phyloP scores from a whole-genome alignment of 2,797 vertebrate species.

The Silurus aristotelis region DNA sequence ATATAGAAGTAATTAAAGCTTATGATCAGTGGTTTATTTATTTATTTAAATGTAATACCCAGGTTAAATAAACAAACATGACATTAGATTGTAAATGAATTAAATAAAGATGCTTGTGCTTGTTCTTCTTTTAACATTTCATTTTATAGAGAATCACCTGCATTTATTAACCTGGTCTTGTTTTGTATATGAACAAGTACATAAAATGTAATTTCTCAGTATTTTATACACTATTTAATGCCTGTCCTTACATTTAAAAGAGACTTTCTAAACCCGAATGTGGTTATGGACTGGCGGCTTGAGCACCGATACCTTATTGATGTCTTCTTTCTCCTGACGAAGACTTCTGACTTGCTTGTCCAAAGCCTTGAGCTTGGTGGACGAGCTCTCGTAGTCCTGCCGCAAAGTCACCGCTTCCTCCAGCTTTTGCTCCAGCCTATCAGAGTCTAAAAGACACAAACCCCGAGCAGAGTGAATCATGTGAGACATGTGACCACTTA shows the following conservation, averaged over 20 bases:
- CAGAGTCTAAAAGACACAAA: conserved; percentile 77
- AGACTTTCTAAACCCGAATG: not conserved
- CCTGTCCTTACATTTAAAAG: not conserved
- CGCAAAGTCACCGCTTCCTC: conserved; percentile 85
- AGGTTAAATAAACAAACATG: not conserved
- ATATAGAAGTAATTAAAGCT: not conserved
- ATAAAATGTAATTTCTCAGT: not conserved
- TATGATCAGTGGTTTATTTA: not conserved
- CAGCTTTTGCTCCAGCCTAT: conserved; percentile 86
- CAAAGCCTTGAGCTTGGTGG: conserved; percentile 83
- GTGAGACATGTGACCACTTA: not conserved
- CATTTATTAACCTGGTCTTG: not conserved
- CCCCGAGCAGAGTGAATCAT: conserved; percentile 17
- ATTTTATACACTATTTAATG: too few relatives aligned
- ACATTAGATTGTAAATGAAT: not conserved
- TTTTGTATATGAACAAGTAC: not conserved
- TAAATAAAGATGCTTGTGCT: not conserved
- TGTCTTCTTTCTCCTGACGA: conserved; percentile 89
- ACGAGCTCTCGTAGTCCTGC: conserved; percentile 86
- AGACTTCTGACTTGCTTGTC: conserved; percentile 87
- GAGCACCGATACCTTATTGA: conserved; percentile 82
- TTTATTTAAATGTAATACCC: not conserved
- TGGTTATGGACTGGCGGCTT: not conserved
- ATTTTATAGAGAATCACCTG: not conserved
- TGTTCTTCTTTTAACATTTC: too few relatives aligned